Base-by-base conservation (phyloP, 2,888 invertebrate species). In the Sinhomidia bicolor region DNA sequence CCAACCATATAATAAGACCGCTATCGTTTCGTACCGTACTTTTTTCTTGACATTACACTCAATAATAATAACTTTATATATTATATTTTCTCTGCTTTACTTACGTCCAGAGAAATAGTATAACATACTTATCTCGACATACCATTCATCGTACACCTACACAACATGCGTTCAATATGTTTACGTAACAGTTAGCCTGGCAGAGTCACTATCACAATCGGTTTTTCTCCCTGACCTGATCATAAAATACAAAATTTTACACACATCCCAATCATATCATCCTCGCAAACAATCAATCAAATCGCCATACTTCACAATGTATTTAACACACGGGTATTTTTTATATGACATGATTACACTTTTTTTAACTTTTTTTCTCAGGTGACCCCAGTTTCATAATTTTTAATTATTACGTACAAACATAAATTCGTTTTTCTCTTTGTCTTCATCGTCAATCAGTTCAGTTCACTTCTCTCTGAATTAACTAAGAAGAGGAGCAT, bases 181-280 rank as follows among this genome's bases (percentile, higher is more conserved):
- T 44, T 36, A 36, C 65, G 23, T 65, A 44, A 20, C 65, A 10
- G 5, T 65, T 36, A 82, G 29, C 60, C 87, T 89, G 89, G 89
- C 89, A 88, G 78, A 89, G 74, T 81, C 81, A 65, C 89, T 89
- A 89, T 89, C 89, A 90, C 88, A 90, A 88, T 88, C 85, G 81
- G 88, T 88, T 85, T 78, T 44, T 80, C 71, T 74, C 10, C 23
- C 51, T 74, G 32, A 78, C 29, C 62, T 78, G 62, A 78, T 51
- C 62, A 47, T 78, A 47, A 47, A 62, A 62, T 78, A 76, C 41
- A 68, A 79, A 65, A 12, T 5, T 29, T 68, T 44, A 71, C 47
- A 74, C 71, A 10, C 71, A 51, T 51, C 14, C 1, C 20, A 9
- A 60, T 9, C n/a, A 17, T 36, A 74, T 47, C 47, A 74, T 51